Evolutionary conservation across 2,113 vertebrate genomes (phyloP), one percentile per base, ranked within the genome.

Genomic region (Ptilonorhynchus violaceus): DNA sequence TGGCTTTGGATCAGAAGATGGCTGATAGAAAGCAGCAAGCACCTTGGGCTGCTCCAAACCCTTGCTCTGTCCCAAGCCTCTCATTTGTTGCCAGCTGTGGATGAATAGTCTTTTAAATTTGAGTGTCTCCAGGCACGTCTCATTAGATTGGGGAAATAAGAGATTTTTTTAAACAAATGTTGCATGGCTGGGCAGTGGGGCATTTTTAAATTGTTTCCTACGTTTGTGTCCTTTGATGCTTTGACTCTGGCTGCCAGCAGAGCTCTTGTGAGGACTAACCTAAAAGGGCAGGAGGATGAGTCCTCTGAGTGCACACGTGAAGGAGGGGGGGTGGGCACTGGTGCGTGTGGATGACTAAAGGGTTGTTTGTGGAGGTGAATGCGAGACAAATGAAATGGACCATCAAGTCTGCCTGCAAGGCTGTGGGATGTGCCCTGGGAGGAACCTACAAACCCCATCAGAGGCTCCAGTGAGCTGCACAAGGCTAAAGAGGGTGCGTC

Each of bases 231-330:
- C 17, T 78, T 58, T 76, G 63, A 42, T 60, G 70, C 75, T 79
- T 82, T 58, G 69, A 4, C 35, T 41, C 35, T 44, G 66, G 42
- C 46, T 88, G 58, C 44, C 31, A 17, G 42, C 33, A 44, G 63
- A 52, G 74, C 52, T 88, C 28, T 70, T 0, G 4, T 58, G 58
- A 74, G 44, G 37, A 12, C 35, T 60, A 2, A 59, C 39, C 53
- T n/a, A 11, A 28, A 10, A 53, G 67, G 42, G 4, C n/a, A 23
- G 86, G 59, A 59, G 52, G 77, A 23, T 22, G 37, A 81, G 64
- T 6, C 9, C 49, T 88, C 41, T 15, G 52, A 55, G 35, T 5
- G n/a, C 46, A 13, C 35, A 2, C 0, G 0, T 9, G 46, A 75
- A 46, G 75, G 50, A 46, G 75, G 50, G 67, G 56, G 50, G 67